These are phyloP conservation scores for Porites cylindrica DNA, from an alignment of 92 coral and sea anemone genomes.

Conservation along the genomic window DNA sequence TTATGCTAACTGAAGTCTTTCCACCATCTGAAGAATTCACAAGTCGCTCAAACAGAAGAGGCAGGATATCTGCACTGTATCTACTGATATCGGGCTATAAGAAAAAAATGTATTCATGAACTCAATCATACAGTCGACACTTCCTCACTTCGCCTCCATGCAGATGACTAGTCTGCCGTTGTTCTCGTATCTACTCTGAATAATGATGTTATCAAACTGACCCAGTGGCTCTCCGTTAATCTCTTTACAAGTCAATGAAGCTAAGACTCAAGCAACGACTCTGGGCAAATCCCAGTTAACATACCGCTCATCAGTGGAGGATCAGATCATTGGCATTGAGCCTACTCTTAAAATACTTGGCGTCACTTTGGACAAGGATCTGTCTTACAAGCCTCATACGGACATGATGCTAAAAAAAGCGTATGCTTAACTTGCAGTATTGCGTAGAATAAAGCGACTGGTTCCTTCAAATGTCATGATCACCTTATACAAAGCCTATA, in stretches of 20 bases:
- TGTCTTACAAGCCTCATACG: constrained; percentile 16
- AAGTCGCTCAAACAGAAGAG: constrained; percentile 90
- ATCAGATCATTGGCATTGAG: neutral
- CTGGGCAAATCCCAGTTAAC: neutral
- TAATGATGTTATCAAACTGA: neutral
- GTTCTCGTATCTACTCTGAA: neutral
- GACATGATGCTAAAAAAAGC: constrained; percentile 16
- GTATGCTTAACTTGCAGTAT: constrained; percentile 25
- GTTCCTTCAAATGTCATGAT: constrained; percentile 9
- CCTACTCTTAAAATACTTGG: constrained; percentile 28
- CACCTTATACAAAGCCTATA: constrained; percentile 18
- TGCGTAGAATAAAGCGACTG: constrained; percentile 10
- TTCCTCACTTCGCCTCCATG: neutral
- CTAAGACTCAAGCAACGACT: constrained; percentile 1
- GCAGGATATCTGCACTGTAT: constrained; percentile 88
- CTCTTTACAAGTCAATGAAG: constrained; percentile 18
- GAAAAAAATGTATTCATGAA: neutral
- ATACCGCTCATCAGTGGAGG: neutral
- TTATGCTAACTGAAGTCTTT: constrained; percentile 76
- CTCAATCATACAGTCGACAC: neutral
- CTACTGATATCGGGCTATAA: constrained; percentile 97
- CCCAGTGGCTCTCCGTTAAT: constrained; percentile 3
- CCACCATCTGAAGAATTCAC: constrained; percentile 76
- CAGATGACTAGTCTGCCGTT: neutral
- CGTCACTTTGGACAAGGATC: constrained; percentile 27